Evolutionary conservation across 1,140 invertebrate genomes (phyloP), one percentile per base, ranked within the genome.

Genomic region (Tetragonula clypearis): DNA sequence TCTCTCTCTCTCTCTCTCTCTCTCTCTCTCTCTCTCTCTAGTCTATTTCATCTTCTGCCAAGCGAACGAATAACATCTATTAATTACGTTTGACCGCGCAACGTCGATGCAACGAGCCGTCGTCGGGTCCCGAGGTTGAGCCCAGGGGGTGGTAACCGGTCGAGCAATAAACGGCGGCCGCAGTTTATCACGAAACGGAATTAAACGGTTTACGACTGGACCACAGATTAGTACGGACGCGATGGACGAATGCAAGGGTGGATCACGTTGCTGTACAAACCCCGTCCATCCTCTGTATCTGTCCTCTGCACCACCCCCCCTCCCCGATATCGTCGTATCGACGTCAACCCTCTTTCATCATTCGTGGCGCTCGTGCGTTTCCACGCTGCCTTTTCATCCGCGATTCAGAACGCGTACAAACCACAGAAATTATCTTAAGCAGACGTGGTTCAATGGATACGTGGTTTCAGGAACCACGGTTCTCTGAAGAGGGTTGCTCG

Each of bases 131-230:
- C 5, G 77, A 66, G 55, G 71, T 12, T 14, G 56, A 41, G 35
- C 56, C 30, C 15, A 15, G 60, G 73, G 30, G 85, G 85, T 53
- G 66, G 78, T 58, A 82, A 55, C 62, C 79, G 71, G 82, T 84
- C 80, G 85, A 87, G 91, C 90, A 91, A 92, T 93, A 93, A 92
- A 92, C 92, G 90, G 87, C 88, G 87, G 87, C 86, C 91, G 89
- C 93, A 92, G 93, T 95, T 95, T 94, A 95, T 95, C 93, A 93
- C 93, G 91, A 94, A 94, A 94, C 94, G 94, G 93, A 94, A 95
- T 94, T 94, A 94, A 94, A 95, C 94, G 93, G 92, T 94, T 95
- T 94, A 95, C 93, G 94, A 95, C 93, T 94, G 93, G 91, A 94
- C 94, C 93, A 93, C 93, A 94, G 94, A 95, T 95, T 94, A 95